Evolutionary conservation across 37 sponge, comb jelly and placozoan species (phyloP).

Genomic region (Halisarca cf. caerulea): DNA sequence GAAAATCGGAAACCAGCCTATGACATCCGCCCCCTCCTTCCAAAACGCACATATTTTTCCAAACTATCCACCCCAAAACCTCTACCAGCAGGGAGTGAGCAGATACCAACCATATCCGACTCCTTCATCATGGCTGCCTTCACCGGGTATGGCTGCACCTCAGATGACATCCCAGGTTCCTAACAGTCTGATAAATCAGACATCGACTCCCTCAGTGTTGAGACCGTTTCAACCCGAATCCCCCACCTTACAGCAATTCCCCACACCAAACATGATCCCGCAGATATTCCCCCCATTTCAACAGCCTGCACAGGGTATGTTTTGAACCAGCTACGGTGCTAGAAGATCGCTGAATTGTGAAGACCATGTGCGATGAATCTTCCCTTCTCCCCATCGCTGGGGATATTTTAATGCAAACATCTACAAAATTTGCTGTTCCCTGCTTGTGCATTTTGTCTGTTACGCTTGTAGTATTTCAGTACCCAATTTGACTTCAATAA

Average conservation of each 20-base stretch:
- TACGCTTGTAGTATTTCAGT: too few species aligned
- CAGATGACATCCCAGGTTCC: neutral
- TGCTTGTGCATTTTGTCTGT: too few species aligned
- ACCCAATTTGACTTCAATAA: too few species aligned
- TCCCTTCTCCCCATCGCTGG: too few species aligned
- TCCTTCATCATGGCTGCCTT: neutral
- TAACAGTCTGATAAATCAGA: too few species aligned
- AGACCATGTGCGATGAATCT: too few species aligned
- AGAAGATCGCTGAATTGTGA: too few species aligned
- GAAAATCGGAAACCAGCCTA: neutral
- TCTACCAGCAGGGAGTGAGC: neutral
- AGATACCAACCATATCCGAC: slow-evolving; percentile 19
- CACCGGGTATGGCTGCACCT: neutral
- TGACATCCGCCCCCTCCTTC: neutral
- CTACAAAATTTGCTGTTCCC: too few species aligned
- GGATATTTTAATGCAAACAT: too few species aligned
- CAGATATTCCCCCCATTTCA: neutral
- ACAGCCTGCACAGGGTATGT: too few species aligned
- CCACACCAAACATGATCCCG: neutral
- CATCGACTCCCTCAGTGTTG: neutral
- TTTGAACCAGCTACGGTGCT: too few species aligned
- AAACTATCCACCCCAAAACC: neutral
- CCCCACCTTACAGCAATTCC: slow-evolving; percentile 5
- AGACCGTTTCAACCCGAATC: slow-evolving; percentile 2
- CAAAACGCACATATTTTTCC: neutral